These are phyloP conservation scores for Macropus fuliginosus DNA, from an alignment of 2,797 vertebrate species.

Conservation along the genomic window DNA sequence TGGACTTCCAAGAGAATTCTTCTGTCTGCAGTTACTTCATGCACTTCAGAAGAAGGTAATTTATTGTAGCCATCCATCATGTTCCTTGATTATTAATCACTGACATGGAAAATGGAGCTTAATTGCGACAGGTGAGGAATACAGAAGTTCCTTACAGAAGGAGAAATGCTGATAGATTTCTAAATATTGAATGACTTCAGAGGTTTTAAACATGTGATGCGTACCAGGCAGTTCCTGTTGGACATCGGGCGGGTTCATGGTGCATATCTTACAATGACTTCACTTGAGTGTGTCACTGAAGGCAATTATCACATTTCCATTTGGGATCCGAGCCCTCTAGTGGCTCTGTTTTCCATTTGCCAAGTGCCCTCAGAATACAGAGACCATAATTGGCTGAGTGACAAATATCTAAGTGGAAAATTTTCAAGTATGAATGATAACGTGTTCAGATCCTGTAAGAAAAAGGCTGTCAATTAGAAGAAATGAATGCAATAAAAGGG, in stretches of 20 bases:
- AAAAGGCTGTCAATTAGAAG: background rate
- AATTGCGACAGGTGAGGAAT: slow-evolving; percentile 6
- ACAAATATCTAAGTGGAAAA: background rate
- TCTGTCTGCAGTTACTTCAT: background rate
- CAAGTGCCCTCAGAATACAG: slow-evolving; percentile 28
- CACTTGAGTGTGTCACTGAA: slow-evolving; percentile 16
- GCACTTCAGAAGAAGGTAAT: slow-evolving; percentile 34
- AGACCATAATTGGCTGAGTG: background rate
- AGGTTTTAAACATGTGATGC: slow-evolving; percentile 57
- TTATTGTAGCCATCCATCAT: background rate
- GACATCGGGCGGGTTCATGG: slow-evolving; percentile 29
- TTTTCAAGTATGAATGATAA: background rate
- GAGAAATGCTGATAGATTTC: slow-evolving; percentile 66
- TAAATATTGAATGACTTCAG: slow-evolving; percentile 56
- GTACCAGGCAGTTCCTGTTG: slow-evolving; percentile 16
- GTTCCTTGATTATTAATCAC: slow-evolving; percentile 56
- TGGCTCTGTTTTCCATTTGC: background rate
- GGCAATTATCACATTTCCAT: background rate
- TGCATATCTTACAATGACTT: slow-evolving; percentile 35
- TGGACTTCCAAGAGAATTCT: slow-evolving; percentile 24
- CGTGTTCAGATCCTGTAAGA: slow-evolving; percentile 15
- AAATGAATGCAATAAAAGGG: slow-evolving; percentile 6
- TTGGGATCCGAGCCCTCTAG: slow-evolving; percentile 14
- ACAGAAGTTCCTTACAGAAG: slow-evolving; percentile 56
- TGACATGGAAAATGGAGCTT: slow-evolving; percentile 47